phyloP scores from a whole-genome alignment of 2,888 invertebrate species.

The Periphyllus acericola region DNA sequence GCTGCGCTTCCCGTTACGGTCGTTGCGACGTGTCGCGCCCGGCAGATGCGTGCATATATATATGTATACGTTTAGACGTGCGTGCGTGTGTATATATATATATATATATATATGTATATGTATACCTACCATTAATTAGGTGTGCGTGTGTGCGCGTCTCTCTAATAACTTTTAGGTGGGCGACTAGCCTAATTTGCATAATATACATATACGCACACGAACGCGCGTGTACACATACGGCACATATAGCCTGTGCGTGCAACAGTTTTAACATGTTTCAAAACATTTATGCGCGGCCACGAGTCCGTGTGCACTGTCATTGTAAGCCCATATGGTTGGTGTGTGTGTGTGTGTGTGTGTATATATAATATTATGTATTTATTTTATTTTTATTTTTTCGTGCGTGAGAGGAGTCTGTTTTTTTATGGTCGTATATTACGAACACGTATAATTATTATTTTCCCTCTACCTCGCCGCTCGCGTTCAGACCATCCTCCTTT shows the following conservation, averaged over 20 bases:
- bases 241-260: constrained; percentile 12
- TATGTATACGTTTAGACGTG: too few relatives aligned
- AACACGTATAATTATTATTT: constrained; percentile 47
- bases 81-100: too few relatives aligned
- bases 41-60: constrained; percentile 20
- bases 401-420: constrained; percentile 51
- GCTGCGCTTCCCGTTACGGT: neutral
- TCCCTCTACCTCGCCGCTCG: neutral
- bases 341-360: neutral
- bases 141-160: too few relatives aligned
- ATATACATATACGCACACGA: neutral
- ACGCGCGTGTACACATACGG: neutral
- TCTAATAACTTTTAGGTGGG: constrained; percentile 44
- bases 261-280: constrained; percentile 57
- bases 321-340: constrained; percentile 42
- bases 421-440: constrained; percentile 29
- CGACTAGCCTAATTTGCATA: constrained; percentile 40
- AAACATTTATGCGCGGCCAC: constrained; percentile 59
- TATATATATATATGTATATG: too few relatives aligned
- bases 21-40: constrained; percentile 8
- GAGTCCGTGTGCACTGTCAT: constrained; percentile 58
- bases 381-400: neutral
- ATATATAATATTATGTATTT: neutral
- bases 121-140: too few relatives aligned
- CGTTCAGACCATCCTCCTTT: constrained; percentile 34